Evolutionary conservation across 2,113 vertebrate genomes (phyloP).

Genomic region (Sebastes fasciatus): DNA sequence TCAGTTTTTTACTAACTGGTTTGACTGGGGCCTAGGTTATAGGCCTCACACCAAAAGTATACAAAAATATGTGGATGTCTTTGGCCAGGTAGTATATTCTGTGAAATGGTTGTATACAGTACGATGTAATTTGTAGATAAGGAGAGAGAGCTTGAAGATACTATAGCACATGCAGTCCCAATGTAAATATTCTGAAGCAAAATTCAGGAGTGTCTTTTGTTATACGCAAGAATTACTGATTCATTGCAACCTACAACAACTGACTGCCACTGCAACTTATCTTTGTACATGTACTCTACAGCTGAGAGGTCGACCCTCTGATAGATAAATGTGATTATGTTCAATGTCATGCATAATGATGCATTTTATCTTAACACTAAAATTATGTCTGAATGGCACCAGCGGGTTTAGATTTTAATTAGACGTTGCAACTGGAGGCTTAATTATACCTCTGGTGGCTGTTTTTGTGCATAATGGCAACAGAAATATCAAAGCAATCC

Average conservation of each 20-base stretch:
- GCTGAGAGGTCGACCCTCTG: neutral
- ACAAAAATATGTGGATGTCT: no score
- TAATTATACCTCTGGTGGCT: conserved; percentile 20
- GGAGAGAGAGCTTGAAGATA: no score
- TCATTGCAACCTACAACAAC: neutral
- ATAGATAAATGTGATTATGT: conserved; percentile 21
- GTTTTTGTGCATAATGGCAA: conserved; percentile 26
- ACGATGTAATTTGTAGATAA: no score
- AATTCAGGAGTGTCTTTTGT: neutral
- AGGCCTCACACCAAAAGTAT: no score
- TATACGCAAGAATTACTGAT: neutral
- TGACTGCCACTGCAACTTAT: conserved; percentile 1
- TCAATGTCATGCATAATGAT: conserved; percentile 17
- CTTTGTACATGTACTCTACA: neutral
- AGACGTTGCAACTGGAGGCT: neutral
- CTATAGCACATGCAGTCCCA: no score
- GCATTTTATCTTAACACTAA: conserved; percentile 30
- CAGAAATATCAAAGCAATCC: conserved; percentile 16
- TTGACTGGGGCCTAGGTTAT: no score
- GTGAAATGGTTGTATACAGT: no score
- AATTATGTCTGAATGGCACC: conserved; percentile 17
- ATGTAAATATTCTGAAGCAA: neutral
- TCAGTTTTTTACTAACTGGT: no score
- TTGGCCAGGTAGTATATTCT: no score
- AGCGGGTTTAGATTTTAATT: conserved; percentile 20